phyloP scores from a whole-genome alignment of 2,888 invertebrate genomes.

The Lycophotia porphyrea region DNA sequence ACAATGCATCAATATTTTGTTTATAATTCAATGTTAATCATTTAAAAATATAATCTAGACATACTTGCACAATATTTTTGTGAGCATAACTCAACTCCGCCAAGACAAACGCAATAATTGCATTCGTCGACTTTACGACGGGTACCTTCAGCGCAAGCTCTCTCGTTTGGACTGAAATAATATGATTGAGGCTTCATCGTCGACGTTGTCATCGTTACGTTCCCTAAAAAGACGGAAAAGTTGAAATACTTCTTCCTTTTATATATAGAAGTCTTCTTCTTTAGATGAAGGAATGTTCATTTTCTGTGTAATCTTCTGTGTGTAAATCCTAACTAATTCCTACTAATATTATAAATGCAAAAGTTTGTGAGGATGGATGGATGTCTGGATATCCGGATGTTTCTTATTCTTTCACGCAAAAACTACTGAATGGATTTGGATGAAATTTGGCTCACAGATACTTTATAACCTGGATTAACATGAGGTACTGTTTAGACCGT shows the following conservation, averaged over 20 bases:
- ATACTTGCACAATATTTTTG: constrained; percentile 13
- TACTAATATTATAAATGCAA: too few relatives aligned
- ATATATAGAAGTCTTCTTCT: neutral
- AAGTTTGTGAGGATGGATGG: too few relatives aligned
- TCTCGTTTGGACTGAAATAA: neutral
- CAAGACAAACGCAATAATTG: constrained; percentile 34
- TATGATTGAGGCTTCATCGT: neutral
- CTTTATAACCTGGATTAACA: too few relatives aligned
- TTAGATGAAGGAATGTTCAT: neutral
- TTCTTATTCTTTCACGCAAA: too few relatives aligned
- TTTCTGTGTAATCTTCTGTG: neutral
- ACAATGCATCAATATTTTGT: neutral
- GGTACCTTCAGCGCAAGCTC: constrained; percentile 5
- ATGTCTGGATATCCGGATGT: too few relatives aligned
- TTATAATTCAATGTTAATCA: neutral
- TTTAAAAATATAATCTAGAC: neutral
- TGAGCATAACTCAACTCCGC: constrained; percentile 5
- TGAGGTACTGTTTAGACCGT: too few relatives aligned
- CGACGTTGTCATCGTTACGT: neutral
- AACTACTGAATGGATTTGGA: too few relatives aligned
- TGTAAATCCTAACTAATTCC: too few relatives aligned
- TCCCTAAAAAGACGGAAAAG: neutral
- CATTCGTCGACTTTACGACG: constrained; percentile 9
- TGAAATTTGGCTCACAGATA: too few relatives aligned
- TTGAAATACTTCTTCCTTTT: neutral